Evolutionary conservation across 1,140 invertebrate species (phyloP), one percentile per base, ranked within the genome.

Genomic region (Trachymyrmex cornetzi): DNA sequence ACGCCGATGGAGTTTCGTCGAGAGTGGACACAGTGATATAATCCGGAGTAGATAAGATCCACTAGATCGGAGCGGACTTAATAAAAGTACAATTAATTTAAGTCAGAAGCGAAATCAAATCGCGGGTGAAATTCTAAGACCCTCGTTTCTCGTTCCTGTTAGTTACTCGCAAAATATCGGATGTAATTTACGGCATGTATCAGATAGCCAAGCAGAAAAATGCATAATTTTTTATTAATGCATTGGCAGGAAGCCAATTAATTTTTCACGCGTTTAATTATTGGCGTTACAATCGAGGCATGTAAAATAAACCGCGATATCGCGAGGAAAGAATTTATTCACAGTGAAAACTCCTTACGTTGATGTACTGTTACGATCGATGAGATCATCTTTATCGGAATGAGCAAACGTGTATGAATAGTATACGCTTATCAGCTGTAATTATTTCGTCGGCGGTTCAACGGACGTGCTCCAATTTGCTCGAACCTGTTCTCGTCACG

Each of bases 1-100:
- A 53, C 22, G 38, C 12, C 89, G 86, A 90, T 90, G 88, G 88
- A 90, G 61, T 79, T 77, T 87, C 80, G 86, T 87, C 57, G 61
- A 75, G 80, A 86, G 75, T 61, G 87, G 81, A 67, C 66, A 57
- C 44, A 38, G 44, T 89, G 88, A 90, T 55, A 85, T 87, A 89
- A 89, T 59, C 0, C 19, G 2, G 1, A 1, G 50, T 34, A 67
- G 81, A 85, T 77, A 87, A 77, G 86, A 77, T 50, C 53, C 55
- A 11, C 14, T 38, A 63, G 71, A 67, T 48, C 85, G 64, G 19
- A 4, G 30, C 7, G 22, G 22, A 9, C 19, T 57, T 64, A 24
- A 82, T 30, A 44, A 61, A 63, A 38, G 24, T 79, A 77, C 34
- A 64, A 64, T 85, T 79, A 48, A 6, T n/a, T 53, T 14, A 9